Conservation (phyloP, 64 coral and sea anemone genomes). For the Acropora tenuis region DNA sequence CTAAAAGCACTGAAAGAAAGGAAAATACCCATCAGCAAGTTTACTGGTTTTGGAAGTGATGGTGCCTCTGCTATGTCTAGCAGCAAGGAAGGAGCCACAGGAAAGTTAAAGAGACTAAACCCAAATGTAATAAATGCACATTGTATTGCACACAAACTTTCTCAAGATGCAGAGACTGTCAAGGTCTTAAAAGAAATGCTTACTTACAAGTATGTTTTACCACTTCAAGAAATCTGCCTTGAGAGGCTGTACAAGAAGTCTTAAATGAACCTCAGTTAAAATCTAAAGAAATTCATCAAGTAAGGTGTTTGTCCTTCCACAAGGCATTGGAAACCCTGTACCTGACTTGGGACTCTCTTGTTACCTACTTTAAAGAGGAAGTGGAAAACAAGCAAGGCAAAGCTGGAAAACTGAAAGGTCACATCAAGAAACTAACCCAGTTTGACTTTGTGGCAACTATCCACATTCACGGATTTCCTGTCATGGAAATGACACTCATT, state of each 20-base stretch:
- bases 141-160: no score
- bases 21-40: constrained; percentile 6
- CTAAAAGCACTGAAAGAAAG: constrained; percentile 18
- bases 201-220: constrained; percentile 47
- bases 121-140: no score
- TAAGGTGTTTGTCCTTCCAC: constrained; percentile 58
- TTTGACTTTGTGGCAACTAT: constrained; percentile 63
- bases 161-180: constrained; percentile 40
- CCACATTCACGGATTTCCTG: constrained; percentile 32
- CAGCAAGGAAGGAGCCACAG: no score
- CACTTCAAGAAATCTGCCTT: constrained; percentile 53
- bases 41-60: no score
- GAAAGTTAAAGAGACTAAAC: no score
- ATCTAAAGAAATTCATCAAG: constrained; percentile 64
- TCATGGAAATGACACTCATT: constrained; percentile 62
- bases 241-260: constrained; percentile 46
- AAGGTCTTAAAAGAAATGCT: constrained; percentile 56
- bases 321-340: constrained; percentile 55
- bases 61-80: no score
- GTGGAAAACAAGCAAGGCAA: constrained; percentile 60
- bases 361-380: constrained; percentile 58
- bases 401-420: neutral
- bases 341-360: constrained; percentile 61
- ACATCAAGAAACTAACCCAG: constrained; percentile 50
- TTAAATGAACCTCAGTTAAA: constrained; percentile 67